Conservation (phyloP, 1,140 invertebrate species). For the Ceratitis capitata region DNA sequence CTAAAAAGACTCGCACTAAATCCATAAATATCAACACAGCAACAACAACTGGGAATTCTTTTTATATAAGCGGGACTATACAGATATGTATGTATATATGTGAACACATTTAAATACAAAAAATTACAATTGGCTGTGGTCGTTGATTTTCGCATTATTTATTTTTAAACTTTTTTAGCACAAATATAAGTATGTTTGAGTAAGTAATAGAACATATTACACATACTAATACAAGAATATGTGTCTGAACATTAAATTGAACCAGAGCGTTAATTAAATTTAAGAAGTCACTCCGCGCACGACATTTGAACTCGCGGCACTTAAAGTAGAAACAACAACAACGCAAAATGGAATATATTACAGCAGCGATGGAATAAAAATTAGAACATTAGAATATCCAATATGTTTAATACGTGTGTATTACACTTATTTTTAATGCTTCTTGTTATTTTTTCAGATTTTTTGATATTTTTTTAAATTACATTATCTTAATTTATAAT, state of each 20-base stretch:
- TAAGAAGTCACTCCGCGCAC: not conserved
- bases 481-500: no score
- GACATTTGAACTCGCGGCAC: slow-evolving; percentile 34
- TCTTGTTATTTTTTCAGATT: no score
- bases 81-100: no score
- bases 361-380: not conserved
- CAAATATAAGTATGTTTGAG: not conserved
- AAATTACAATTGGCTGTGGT: not conserved
- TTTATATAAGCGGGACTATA: not conserved
- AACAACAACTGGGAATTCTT: not conserved
- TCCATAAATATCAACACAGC: not conserved
- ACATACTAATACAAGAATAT: not conserved
- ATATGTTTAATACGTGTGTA: no score
- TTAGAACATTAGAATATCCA: not conserved
- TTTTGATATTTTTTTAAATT: no score
- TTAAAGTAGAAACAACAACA: not conserved
- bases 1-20: not conserved
- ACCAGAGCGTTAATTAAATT: slow-evolving; percentile 37
- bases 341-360: not conserved
- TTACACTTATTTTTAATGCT: no score
- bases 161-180: not conserved
- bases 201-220: no score
- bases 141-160: not conserved
- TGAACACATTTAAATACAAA: not conserved
- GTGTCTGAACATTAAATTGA: not conserved